Conservation (phyloP, 2,113 vertebrate species). For the Pseudopipra pipra region DNA sequence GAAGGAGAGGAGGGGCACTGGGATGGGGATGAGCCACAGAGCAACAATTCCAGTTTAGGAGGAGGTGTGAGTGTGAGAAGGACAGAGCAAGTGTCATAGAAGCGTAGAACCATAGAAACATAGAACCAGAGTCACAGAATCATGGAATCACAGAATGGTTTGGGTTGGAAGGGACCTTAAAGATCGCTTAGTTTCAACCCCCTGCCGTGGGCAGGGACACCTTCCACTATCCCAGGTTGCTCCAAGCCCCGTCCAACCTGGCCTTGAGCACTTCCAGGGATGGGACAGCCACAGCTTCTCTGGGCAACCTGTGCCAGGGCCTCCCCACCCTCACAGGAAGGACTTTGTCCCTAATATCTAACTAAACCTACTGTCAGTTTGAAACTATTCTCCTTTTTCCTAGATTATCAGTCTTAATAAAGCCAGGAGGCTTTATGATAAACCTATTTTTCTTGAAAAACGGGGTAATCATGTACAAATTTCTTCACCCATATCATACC, state of each 20-base stretch:
- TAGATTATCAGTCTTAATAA: background rate
- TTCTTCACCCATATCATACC: rapidly evolving
- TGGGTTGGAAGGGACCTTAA: background rate
- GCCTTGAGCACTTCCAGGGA: background rate
- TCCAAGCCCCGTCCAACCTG: background rate
- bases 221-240: background rate
- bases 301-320: background rate
- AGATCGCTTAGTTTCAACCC: background rate
- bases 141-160: background rate
- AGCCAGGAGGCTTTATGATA: background rate
- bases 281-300: background rate
- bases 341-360: no score
- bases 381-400: background rate
- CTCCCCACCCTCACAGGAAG: background rate
- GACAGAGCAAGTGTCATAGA: background rate
- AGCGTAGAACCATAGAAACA: background rate
- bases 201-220: background rate
- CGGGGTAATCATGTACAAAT: rapidly evolving
- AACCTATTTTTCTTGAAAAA: background rate
- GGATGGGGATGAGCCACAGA: background rate
- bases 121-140: no score
- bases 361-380: rapidly evolving
- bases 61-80: background rate
- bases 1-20: background rate
- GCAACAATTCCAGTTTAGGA: background rate